A percentile compares a stretch with the other conserved stretches of the same genome.
These are phyloP conservation scores for Hexactinellida sp. DNA, from an alignment of 37 sponge, comb jelly and placozoan genomes.

Conservation along the genomic window DNA sequence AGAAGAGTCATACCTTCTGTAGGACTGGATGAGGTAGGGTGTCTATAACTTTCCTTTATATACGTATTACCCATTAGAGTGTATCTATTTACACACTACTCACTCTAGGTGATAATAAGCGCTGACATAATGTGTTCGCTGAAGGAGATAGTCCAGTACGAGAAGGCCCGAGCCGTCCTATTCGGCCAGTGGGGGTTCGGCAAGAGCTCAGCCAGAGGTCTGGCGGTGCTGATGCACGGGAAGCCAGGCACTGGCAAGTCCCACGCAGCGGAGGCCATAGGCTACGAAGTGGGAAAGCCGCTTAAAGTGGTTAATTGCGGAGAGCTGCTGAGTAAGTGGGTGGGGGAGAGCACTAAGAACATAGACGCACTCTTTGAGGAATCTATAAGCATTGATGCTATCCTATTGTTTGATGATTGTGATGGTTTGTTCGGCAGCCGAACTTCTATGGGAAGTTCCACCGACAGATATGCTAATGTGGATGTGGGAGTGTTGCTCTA, in stretches of 20 bases:
- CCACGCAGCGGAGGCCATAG: constrained; percentile 61
- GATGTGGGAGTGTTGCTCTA: constrained; percentile 76
- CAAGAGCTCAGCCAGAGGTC: constrained; percentile 29
- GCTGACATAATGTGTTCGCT: constrained; percentile 30
- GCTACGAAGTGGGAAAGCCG: constrained; percentile 77
- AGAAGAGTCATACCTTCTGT: constrained; percentile 45
- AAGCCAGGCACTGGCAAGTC: constrained; percentile 71
- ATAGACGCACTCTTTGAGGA: constrained; percentile 76
- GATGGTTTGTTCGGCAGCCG: constrained; percentile 66
- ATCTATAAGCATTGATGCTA: constrained; percentile 50
- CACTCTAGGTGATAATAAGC: neutral
- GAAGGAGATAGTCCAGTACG: constrained; percentile 61
- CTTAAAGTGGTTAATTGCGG: constrained; percentile 80
- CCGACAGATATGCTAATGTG: constrained; percentile 63
- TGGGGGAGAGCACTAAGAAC: constrained; percentile 75
- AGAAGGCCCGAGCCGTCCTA: constrained; percentile 65
- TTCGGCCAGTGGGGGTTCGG: constrained; percentile 86
- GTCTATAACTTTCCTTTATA: too few relatives aligned
- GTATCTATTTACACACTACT: neutral
- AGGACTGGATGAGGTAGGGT: constrained; percentile 62
- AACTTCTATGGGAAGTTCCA: constrained; percentile 49
- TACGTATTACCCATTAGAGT: too few relatives aligned
- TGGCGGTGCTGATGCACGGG: constrained; percentile 62
- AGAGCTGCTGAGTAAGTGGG: constrained; percentile 78
- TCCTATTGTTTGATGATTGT: constrained; percentile 71